Evolutionary conservation across 2,797 vertebrate species (phyloP).

Genomic region (Thunnus albacares): DNA sequence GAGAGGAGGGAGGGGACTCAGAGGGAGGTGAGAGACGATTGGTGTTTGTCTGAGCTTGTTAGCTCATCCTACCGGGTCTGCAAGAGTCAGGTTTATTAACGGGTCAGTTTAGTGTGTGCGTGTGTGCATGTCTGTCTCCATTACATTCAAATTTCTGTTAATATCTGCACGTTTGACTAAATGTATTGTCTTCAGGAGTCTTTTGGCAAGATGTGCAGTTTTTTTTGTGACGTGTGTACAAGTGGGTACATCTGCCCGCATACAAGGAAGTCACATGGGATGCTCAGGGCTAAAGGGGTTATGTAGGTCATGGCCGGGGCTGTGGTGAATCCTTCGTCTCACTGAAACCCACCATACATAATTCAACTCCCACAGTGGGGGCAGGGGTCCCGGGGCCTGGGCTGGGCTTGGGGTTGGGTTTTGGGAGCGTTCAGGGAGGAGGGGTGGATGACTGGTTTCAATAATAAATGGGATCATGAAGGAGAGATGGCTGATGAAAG

Average conservation of each 20-base stretch:
- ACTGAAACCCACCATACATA: slow-evolving; percentile 86
- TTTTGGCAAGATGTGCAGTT: slow-evolving; percentile 19
- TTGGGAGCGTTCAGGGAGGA: slow-evolving; percentile 49
- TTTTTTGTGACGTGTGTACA: slow-evolving; percentile 32
- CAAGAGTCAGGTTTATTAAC: slow-evolving; percentile 54
- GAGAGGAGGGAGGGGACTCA: slow-evolving; percentile 42
- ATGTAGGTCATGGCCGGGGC: slow-evolving; percentile 87
- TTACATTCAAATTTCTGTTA: slow-evolving; percentile 14
- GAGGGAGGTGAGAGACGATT: slow-evolving; percentile 68
- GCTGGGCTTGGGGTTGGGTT: slow-evolving; percentile 62
- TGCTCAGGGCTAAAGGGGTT: slow-evolving; percentile 85
- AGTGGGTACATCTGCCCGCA: slow-evolving; percentile 58
- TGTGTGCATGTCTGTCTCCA: slow-evolving; percentile 26
- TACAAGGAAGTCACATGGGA: slow-evolving; percentile 74
- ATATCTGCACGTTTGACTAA: slow-evolving; percentile 32
- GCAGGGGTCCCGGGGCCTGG: slow-evolving; percentile 69
- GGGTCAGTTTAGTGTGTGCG: slow-evolving; percentile 13
- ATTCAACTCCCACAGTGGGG: slow-evolving; percentile 84
- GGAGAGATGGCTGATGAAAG: slow-evolving; percentile 77
- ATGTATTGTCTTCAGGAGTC: slow-evolving; percentile 8
- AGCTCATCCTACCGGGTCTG: slow-evolving; percentile 71
- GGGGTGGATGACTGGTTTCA: slow-evolving; percentile 83
- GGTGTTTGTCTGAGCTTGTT: slow-evolving; percentile 77
- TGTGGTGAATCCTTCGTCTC: slow-evolving; percentile 78
- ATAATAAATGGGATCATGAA: slow-evolving; percentile 86